Conservation (phyloP, 2,113 vertebrate genomes). For the Pangasianodon gigas region DNA sequence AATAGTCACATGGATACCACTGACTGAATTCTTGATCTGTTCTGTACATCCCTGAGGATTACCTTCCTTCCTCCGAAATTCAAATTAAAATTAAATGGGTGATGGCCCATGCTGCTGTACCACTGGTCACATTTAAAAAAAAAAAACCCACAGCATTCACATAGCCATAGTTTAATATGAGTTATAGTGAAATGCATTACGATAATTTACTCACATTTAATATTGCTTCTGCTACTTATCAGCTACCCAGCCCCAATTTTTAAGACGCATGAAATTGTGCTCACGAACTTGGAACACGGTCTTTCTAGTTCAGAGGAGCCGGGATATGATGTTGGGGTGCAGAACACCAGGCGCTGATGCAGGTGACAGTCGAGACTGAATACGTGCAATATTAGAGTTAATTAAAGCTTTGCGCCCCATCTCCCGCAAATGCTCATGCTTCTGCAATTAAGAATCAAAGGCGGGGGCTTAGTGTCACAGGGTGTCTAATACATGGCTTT, state of each 20-base stretch:
- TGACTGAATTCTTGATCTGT: neutral
- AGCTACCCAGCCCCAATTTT: constrained; percentile 67
- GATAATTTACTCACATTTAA: constrained; percentile 67
- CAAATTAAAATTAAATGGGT: constrained; percentile 23
- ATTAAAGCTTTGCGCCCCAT: constrained; percentile 83
- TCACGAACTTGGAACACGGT: constrained; percentile 73
- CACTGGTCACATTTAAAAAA: constrained; percentile 48
- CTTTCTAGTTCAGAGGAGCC: constrained; percentile 68
- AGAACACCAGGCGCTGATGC: constrained; percentile 72
- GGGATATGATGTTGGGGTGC: constrained; percentile 69
- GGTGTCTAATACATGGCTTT: constrained; percentile 79
- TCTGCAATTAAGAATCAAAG: constrained; percentile 85
- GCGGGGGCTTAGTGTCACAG: constrained; percentile 82
- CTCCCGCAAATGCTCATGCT: constrained; percentile 79
- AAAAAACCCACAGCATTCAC: constrained; percentile 37
- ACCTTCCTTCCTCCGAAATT: neutral
- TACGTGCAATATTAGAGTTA: constrained; percentile 82
- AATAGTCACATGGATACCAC: neutral
- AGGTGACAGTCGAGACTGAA: constrained; percentile 80
- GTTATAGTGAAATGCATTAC: constrained; percentile 57
- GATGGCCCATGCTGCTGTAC: neutral
- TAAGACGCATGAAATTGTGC: constrained; percentile 78
- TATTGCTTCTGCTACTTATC: constrained; percentile 61
- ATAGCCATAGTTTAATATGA: constrained; percentile 59
- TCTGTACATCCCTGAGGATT: constrained; percentile 2